phyloP scores from a whole-genome alignment of 2,797 vertebrate species.

The Microchirus variegatus region DNA sequence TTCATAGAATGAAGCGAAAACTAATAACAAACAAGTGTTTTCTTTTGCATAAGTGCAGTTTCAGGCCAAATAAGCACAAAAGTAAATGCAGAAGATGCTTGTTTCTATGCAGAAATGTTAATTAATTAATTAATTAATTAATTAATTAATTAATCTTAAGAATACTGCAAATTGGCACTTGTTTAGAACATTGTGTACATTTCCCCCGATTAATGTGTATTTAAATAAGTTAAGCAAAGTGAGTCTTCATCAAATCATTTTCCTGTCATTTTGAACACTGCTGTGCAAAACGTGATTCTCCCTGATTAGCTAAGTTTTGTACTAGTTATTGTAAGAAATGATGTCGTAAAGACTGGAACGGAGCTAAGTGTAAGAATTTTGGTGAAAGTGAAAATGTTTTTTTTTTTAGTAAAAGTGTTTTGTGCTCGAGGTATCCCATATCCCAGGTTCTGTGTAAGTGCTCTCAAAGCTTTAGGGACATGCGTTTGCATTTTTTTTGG shows the following conservation, averaged over 20 bases:
- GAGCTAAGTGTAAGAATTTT: too few species aligned
- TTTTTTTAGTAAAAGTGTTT: too few species aligned
- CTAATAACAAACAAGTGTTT: background rate
- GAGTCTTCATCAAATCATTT: background rate
- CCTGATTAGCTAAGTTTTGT: background rate
- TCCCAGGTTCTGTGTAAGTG: background rate
- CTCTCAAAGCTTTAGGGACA: background rate
- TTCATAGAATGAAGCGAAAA: background rate
- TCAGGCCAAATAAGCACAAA: background rate
- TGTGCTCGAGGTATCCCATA: too few species aligned
- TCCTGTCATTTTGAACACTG: background rate
- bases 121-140: too few species aligned
- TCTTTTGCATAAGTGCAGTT: background rate
- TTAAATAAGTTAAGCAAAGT: background rate
- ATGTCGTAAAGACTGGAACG: too few species aligned
- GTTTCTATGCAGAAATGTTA: background rate
- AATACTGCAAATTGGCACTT: background rate
- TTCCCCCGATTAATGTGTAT: background rate
- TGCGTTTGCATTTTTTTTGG: constrained; percentile 4
- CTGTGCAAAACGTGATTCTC: background rate
- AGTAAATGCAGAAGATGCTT: background rate
- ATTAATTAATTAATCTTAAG: background rate
- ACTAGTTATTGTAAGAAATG: background rate
- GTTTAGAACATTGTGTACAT: background rate
- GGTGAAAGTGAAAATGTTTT: too few species aligned